phyloP scores from a whole-genome alignment of 2,888 invertebrate species.

The Clusia tigrina region DNA sequence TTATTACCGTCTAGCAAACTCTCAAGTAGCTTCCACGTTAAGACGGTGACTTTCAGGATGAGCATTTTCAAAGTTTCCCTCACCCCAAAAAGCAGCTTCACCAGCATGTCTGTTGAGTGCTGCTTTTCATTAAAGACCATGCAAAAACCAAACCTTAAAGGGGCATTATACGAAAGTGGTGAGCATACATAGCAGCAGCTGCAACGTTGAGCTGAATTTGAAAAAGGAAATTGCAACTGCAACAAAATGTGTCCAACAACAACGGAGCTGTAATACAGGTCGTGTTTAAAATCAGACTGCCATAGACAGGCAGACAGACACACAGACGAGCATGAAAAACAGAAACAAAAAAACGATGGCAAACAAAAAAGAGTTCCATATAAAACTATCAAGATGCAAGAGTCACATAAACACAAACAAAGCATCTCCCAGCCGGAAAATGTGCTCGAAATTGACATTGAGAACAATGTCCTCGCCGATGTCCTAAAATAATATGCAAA shows the following conservation, averaged over 20 bases:
- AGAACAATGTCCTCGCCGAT: no score
- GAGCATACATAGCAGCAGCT: no score
- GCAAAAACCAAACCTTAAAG: background rate
- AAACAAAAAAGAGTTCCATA: slow-evolving; percentile 7
- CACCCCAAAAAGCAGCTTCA: no score
- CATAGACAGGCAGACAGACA: background rate
- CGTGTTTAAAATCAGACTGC: slow-evolving; percentile 12
- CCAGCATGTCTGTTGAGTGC: no score
- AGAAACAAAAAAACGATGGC: slow-evolving; percentile 7
- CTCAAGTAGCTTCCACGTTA: no score
- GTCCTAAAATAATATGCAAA: no score
- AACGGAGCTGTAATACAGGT: slow-evolving; percentile 12
- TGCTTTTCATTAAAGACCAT: background rate
- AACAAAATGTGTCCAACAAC: slow-evolving; percentile 3
- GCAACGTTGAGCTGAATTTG: no score
- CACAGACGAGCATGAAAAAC: background rate
- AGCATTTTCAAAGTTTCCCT: no score
- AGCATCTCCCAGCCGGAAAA: no score
- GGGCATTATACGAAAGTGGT: slow-evolving; percentile 6
- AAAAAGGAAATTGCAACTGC: background rate
- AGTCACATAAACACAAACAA: background rate
- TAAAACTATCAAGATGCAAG: slow-evolving; percentile 5
- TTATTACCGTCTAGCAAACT: no score
- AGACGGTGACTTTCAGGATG: no score
- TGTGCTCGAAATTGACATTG: no score